phyloP scores from a whole-genome alignment of 2,888 invertebrate genomes.

The Erebia palarica region DNA sequence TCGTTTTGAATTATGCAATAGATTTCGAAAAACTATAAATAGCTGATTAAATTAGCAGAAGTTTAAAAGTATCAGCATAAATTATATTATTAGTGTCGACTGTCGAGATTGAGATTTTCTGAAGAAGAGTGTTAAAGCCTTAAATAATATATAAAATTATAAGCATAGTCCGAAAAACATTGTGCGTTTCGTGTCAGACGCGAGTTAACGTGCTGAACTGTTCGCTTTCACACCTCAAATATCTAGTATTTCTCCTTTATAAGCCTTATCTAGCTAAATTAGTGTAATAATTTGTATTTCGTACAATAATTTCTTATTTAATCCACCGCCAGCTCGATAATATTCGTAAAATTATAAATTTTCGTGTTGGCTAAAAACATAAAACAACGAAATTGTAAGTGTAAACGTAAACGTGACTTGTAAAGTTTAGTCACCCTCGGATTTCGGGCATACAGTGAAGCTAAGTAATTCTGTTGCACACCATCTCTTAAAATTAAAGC shows the following conservation, averaged over 20 bases:
- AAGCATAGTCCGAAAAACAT: not conserved
- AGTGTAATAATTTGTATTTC: slow-evolving; percentile 18
- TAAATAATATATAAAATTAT: no score
- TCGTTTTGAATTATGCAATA: no score
- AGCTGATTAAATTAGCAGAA: no score
- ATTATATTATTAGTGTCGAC: no score
- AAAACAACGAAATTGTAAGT: not conserved
- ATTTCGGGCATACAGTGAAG: no score
- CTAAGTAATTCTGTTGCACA: no score
- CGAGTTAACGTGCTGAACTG: not conserved
- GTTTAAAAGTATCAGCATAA: no score
- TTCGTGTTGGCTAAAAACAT: not conserved
- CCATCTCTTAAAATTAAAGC: no score
- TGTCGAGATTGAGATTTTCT: no score
- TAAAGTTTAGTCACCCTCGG: not conserved
- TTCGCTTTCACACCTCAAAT: slow-evolving; percentile 19
- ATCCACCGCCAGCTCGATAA: not conserved
- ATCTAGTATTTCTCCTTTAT: slow-evolving; percentile 15
- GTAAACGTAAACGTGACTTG: not conserved
- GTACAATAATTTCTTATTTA: slow-evolving; percentile 7
- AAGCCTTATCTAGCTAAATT: slow-evolving; percentile 3
- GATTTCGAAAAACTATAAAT: no score
- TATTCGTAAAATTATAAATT: not conserved
- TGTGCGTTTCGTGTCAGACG: slow-evolving; percentile 12
- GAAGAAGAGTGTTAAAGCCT: no score